phyloP scores from a whole-genome alignment of 2,113 vertebrate species.

The Nannospalax galili region DNA sequence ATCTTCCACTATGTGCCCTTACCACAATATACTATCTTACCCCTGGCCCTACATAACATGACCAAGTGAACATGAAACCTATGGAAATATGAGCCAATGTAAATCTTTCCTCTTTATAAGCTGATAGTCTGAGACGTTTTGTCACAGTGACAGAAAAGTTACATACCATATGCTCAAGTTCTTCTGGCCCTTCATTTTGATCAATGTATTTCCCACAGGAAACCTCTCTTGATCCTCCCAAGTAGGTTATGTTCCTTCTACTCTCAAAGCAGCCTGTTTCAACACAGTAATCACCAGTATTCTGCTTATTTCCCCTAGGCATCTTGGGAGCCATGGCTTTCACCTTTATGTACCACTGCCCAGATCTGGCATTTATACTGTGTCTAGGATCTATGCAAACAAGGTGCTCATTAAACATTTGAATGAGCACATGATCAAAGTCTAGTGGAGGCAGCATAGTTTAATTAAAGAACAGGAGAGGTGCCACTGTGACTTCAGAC shows the following conservation, averaged over 20 bases:
- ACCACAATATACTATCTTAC: not conserved
- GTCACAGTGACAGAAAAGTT: not conserved
- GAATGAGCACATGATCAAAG: not conserved
- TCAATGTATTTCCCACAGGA: not conserved
- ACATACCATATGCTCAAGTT: not conserved
- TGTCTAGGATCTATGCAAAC: not conserved
- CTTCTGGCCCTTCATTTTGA: not conserved
- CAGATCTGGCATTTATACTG: not conserved
- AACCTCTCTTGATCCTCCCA: not conserved
- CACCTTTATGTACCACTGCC: not conserved
- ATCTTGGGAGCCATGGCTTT: not conserved
- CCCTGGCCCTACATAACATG: not conserved
- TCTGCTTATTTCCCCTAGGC: not conserved
- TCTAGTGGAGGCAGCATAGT: not conserved
- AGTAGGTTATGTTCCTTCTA: not conserved
- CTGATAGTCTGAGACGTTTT: not conserved
- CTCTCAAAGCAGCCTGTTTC: not conserved
- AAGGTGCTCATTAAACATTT: conserved; percentile 28
- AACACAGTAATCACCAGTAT: not conserved
- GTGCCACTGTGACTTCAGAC: not conserved
- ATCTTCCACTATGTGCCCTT: not conserved
- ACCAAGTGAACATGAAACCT: not conserved
- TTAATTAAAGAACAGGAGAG: conserved; percentile 30
- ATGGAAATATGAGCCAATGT: not conserved
- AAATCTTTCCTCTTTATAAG: not conserved